Evolutionary conservation across 2,888 invertebrate genomes (phyloP).

Genomic region (Drosophila barbarae): DNA sequence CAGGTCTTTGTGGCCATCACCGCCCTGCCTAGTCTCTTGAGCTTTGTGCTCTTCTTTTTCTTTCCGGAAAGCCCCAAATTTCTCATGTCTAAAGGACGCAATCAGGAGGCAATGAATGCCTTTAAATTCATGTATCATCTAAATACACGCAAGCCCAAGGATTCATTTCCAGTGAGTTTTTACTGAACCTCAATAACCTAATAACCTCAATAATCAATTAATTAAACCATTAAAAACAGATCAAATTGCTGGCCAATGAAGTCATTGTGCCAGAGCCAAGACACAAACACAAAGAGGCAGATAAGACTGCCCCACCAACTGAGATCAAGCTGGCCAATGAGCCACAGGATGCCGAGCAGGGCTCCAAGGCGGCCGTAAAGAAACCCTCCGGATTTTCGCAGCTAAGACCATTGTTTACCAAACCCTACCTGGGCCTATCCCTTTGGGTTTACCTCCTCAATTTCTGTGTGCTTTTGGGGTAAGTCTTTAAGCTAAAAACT

Average conservation of each 20-base stretch:
- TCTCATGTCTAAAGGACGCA: constrained; percentile 75
- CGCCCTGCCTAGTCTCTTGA: constrained; percentile 64
- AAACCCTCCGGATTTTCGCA: constrained; percentile 81
- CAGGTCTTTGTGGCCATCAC: constrained; percentile 66
- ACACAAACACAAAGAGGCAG: constrained; percentile 20
- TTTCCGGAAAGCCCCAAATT: constrained; percentile 78
- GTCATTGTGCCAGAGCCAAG: constrained; percentile 49
- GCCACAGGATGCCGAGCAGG: constrained; percentile 29
- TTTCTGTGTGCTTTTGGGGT: constrained; percentile 85
- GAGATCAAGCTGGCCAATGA: constrained; percentile 19
- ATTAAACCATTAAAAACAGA: constrained; percentile 44
- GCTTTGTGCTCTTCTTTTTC: constrained; percentile 52
- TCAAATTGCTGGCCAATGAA: constrained; percentile 68
- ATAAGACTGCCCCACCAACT: background rate
- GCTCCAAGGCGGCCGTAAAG: constrained; percentile 1
- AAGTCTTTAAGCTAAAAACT: constrained; percentile 54
- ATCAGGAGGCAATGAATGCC: constrained; percentile 72
- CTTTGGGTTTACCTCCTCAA: constrained; percentile 84
- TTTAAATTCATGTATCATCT: constrained; percentile 82
- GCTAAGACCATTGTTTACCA: constrained; percentile 84
- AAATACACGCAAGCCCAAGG: constrained; percentile 83
- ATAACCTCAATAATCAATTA: too few species aligned
- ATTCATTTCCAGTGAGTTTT: constrained; percentile 83
- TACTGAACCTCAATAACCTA: too few species aligned
- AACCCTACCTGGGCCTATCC: constrained; percentile 83